Evolutionary conservation across 2,888 invertebrate genomes (phyloP).

Genomic region (Ditula angustiorana): DNA sequence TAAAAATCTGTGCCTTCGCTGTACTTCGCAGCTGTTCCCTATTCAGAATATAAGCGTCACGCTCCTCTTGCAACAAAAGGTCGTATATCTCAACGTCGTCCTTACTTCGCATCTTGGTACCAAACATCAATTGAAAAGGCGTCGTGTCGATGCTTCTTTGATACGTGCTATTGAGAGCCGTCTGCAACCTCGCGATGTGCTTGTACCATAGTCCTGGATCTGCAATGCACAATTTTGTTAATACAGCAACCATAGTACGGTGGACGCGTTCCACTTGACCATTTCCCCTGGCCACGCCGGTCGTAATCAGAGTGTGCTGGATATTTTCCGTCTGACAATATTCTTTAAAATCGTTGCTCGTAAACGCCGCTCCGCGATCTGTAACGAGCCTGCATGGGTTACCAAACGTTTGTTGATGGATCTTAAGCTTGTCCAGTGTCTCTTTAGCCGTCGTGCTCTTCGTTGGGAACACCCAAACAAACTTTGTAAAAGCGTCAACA

Average conservation of each 20-base stretch:
- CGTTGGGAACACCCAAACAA: conserved; percentile 51
- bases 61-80: neutral
- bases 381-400: neutral
- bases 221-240: neutral
- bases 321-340: neutral
- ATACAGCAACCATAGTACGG: neutral
- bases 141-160: neutral
- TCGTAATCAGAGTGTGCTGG: neutral
- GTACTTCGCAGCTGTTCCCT: neutral
- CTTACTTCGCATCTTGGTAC: neutral
- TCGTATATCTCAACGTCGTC: neutral
- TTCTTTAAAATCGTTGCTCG: neutral
- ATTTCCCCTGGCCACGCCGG: neutral
- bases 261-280: neutral
- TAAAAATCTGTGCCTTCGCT: neutral
- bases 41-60: neutral
- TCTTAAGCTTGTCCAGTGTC: neutral
- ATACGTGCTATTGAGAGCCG: conserved; percentile 20
- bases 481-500: conserved; percentile 52
- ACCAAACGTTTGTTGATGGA: neutral
- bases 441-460: conserved; percentile 35
- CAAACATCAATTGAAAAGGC: neutral
- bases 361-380: neutral
- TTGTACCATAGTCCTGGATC: neutral
- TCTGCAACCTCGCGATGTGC: conserved; percentile 17